These are phyloP conservation scores for Nettapus auritus DNA, from an alignment of 2,113 vertebrate species.

Conservation along the genomic window DNA sequence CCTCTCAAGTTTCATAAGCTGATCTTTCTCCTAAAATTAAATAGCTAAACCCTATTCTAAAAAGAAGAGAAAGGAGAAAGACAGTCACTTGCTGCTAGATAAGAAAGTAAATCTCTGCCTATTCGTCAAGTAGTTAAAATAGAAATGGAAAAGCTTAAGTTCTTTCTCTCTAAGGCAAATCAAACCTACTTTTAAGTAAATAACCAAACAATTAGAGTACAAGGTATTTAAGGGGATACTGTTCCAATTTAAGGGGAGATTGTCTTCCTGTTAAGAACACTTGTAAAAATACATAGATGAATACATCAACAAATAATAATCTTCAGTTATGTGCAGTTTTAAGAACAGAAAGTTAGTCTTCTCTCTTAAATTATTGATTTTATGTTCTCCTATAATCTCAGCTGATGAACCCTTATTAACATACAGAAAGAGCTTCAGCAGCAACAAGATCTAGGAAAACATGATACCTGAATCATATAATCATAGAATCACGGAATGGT, in stretches of 20 bases:
- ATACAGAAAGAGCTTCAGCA: background rate
- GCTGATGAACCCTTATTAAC: background rate
- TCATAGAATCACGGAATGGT: too few species aligned
- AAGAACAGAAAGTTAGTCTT: background rate
- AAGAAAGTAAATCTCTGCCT: background rate
- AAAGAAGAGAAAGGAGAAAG: background rate
- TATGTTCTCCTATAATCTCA: background rate
- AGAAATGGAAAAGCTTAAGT: background rate
- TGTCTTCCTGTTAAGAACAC: background rate
- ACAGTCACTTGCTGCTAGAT: background rate
- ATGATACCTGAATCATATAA: background rate
- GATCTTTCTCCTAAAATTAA: background rate
- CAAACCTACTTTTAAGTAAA: background rate
- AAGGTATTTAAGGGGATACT: background rate
- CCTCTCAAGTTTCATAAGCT: background rate
- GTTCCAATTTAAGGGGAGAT: background rate
- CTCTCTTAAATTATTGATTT: background rate
- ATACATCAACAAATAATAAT: slow-evolving; percentile 4
- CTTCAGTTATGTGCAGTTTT: background rate
- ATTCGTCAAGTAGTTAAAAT: background rate
- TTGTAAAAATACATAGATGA: background rate
- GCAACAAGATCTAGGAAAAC: background rate
- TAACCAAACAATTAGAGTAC: background rate
- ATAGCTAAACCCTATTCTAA: background rate
- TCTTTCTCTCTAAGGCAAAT: background rate